A percentile compares a stretch with the other conserved stretches of the same genome.
Evolutionary conservation across 2,888 invertebrate species (phyloP).

Genomic region (Spodoptera littoralis): DNA sequence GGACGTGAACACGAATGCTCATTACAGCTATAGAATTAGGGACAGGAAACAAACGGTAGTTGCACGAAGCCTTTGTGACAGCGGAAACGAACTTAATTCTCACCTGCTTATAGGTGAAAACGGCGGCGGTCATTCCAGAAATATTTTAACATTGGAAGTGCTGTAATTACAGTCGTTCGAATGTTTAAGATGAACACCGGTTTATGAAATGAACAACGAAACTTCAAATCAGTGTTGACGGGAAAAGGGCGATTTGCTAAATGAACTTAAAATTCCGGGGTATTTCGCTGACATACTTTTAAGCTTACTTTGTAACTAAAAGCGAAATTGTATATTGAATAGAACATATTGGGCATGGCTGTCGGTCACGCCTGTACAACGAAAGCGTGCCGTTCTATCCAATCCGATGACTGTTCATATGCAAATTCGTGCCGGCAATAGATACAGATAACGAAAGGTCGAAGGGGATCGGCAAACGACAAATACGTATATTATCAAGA

Average conservation of each 20-base stretch:
- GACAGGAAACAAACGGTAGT: conserved; percentile 45
- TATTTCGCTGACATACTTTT: conserved; percentile 28
- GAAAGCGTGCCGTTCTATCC: conserved; percentile 57
- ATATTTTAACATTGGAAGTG: conserved; percentile 51
- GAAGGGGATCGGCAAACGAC: conserved; percentile 52
- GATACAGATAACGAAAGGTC: conserved; percentile 61
- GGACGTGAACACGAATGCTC: conserved; percentile 50
- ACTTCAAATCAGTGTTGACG: conserved; percentile 3
- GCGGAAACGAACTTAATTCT: conserved; percentile 60
- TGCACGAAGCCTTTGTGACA: conserved; percentile 54
- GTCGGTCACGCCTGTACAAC: conserved; percentile 54
- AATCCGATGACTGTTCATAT: conserved; percentile 58
- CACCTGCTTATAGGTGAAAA: conserved; percentile 55
- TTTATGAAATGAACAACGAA: conserved; percentile 19
- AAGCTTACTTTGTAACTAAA: conserved; percentile 33
- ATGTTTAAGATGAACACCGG: conserved; percentile 31
- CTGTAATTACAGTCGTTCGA: conserved; percentile 43
- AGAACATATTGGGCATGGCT: conserved; percentile 56
- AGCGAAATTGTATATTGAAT: conserved; percentile 50
- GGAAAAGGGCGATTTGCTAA: conserved; percentile 36
- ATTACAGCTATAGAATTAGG: conserved; percentile 54
- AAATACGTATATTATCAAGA: conserved; percentile 48
- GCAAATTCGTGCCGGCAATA: conserved; percentile 59
- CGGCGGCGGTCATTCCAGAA: conserved; percentile 29
- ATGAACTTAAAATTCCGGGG: conserved; percentile 27